Base-by-base conservation (phyloP, 2,797 vertebrate species). In the Sebastes hopkinsi region DNA sequence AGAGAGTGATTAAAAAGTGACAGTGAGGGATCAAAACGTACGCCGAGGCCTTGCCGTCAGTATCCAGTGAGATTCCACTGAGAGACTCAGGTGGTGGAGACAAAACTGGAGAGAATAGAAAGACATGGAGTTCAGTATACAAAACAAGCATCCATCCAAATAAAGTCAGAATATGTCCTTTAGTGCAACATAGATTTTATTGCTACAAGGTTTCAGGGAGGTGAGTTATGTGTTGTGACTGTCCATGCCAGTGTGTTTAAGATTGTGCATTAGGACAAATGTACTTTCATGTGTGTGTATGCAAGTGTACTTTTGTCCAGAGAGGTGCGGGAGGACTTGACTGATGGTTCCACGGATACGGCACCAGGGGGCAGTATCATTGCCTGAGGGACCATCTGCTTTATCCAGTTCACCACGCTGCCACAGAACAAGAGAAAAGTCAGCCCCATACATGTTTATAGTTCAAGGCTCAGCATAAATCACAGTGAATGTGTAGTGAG, bases 31-130 rank as follows among this genome's bases (percentile, higher is more conserved):
- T 29, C 0, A 6, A 58, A 68, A 91, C 88, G 2, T 80, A 96
- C 95, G 88, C 85, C 1, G 89, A 86, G 20, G 89, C 67, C 72
- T 94, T 95, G 68, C 94, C 88, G 2, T 95, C 93, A 10, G 94
- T 95, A 2, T 94, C 94, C 75, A 94, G 75, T 1, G 92, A 92
- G 85, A 95, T 94, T 34, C 90, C 85, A 91, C 94, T 94, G 69
- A 95, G 90, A 72, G 95, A 96, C 67, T 96, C 95, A 30, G 95
- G 94, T 6, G 95, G 95, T 13, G 95, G 93, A 79, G 95, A 95
- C 46, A 93, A 75, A 88, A 93, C 95, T 96, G 85, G 66, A 77
- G 46, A 34, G 10, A 3, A 68, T 36, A 74, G 32, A 84, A 54
- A 32, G 2, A 75, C 4, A 65, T 6, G 11, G 42, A 36, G 34